These are phyloP conservation scores for Noctua fimbriata DNA, from an alignment of 2,888 invertebrate genomes.

Conservation along the genomic window DNA sequence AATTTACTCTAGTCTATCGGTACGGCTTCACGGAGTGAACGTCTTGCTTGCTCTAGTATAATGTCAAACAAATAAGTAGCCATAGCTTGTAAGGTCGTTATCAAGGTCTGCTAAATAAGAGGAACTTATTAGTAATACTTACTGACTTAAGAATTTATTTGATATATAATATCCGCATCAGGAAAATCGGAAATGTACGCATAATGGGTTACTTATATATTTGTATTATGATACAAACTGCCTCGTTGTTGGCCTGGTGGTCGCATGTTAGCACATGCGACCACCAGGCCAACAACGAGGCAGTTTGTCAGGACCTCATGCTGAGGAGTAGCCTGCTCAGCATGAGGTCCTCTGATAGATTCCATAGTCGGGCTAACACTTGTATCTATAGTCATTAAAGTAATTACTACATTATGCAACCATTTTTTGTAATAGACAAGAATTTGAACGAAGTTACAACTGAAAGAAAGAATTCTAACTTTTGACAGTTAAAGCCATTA, in stretches of 20 bases:
- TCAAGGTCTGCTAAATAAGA: constrained; percentile 40
- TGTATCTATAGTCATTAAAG: too few species aligned
- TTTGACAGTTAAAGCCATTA: too few species aligned
- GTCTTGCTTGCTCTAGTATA: constrained; percentile 15
- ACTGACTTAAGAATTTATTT: neutral
- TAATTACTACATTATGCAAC: too few species aligned
- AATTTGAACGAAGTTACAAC: too few species aligned
- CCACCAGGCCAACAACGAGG: too few species aligned
- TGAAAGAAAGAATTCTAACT: too few species aligned
- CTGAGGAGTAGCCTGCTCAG: too few species aligned
- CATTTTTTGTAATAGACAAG: too few species aligned
- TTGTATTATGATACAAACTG: neutral
- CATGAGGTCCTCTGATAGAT: neutral
- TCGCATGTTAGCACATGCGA: too few species aligned
- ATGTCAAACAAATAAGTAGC: constrained; percentile 17
- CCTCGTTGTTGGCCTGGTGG: neutral
- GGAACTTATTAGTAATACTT: constrained; percentile 24
- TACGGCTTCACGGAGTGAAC: constrained; percentile 19
- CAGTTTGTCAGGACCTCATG: too few species aligned
- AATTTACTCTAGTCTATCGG: constrained; percentile 18
- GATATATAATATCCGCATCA: constrained; percentile 23
- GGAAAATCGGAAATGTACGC: neutral
- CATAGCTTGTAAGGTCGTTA: constrained; percentile 29
- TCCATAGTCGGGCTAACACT: neutral
- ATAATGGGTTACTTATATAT: neutral